These are phyloP conservation scores for Tipula vernalis DNA, from an alignment of 2,888 invertebrate species.

Conservation along the genomic window DNA sequence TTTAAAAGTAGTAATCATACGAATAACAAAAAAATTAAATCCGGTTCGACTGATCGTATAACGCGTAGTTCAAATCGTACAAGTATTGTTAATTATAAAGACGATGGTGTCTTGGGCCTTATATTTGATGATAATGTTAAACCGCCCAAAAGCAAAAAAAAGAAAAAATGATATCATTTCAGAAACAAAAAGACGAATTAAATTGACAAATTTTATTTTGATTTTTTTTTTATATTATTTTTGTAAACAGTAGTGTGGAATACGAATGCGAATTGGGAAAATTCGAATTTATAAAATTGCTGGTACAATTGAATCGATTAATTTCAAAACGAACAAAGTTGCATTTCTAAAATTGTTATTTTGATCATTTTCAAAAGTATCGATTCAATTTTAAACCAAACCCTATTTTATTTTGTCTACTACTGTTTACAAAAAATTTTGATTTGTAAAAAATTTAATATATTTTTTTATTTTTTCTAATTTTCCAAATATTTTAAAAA, in stretches of 20 bases:
- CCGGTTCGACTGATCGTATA: constrained; percentile 15
- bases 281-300: no score
- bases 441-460: no score
- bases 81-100: constrained; percentile 15
- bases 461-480: no score
- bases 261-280: not conserved
- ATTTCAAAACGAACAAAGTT: no score
- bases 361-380: no score
- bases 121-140: not conserved
- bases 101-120: constrained; percentile 11
- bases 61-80: constrained; percentile 16
- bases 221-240: not conserved
- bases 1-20: not conserved
- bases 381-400: not conserved
- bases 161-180: not conserved
- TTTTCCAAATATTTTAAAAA: no score
- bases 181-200: not conserved
- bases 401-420: not conserved
- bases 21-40: constrained; percentile 12
- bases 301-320: no score
- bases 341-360: no score
- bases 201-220: not conserved
- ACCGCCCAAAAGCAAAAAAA: not conserved
- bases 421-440: not conserved
- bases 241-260: not conserved